These are phyloP conservation scores for Umimayanthus kanabou DNA, from an alignment of 92 coral and sea anemone genomes.

Conservation along the genomic window DNA sequence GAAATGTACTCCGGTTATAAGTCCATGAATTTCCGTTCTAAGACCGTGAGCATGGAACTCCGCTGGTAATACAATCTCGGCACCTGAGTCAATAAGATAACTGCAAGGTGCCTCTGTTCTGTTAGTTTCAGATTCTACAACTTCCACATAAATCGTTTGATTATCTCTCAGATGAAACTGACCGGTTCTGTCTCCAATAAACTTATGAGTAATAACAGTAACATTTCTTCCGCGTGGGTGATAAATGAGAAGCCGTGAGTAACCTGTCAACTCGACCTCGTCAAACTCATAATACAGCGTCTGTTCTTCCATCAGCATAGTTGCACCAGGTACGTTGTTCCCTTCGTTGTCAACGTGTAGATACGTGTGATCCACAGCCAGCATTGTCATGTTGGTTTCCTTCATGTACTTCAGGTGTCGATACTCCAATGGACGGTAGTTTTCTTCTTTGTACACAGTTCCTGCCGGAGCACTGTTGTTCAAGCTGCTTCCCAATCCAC, in stretches of 20 bases:
- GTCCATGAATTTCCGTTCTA: conserved; percentile 61
- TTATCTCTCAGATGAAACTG: conserved; percentile 61
- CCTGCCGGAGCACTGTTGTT: conserved; percentile 65
- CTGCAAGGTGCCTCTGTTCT: conserved; percentile 76
- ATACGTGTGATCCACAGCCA: conserved; percentile 62
- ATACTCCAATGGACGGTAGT: conserved; percentile 60
- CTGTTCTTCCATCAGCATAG: conserved; percentile 59
- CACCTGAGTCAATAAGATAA: conserved; percentile 61
- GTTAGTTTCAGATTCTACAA: conserved; percentile 61
- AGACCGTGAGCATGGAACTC: conserved; percentile 72
- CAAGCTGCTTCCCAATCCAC: conserved; percentile 47
- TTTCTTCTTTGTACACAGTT: conserved; percentile 66
- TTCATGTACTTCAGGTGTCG: conserved; percentile 66
- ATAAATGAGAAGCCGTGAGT: conserved; percentile 60
- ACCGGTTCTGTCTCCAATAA: conserved; percentile 69
- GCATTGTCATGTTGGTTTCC: conserved; percentile 50
- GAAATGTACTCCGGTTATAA: conserved; percentile 67
- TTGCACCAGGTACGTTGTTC: conserved; percentile 60
- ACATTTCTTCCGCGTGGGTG: conserved; percentile 60
- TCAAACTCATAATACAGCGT: conserved; percentile 62
- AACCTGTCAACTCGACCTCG: conserved; percentile 68
- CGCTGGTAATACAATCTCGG: conserved; percentile 64
- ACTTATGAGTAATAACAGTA: conserved; percentile 61
- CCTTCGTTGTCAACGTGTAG: conserved; percentile 67
- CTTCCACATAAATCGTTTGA: conserved; percentile 65